Base-by-base conservation (phyloP, 2,888 invertebrate genomes). In the Oxytorus armatus region DNA sequence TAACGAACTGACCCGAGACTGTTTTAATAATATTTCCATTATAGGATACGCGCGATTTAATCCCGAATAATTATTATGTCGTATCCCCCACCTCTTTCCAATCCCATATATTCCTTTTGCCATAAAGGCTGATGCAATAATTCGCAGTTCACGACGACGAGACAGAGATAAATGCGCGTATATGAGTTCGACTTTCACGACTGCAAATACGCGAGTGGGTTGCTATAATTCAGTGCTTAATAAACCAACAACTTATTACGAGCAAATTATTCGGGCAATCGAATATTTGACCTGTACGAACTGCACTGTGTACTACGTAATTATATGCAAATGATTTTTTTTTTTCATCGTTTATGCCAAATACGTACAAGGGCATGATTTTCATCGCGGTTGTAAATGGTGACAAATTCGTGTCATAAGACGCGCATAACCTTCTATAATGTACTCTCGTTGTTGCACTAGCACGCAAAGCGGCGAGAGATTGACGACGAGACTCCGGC, bases 41-140 rank as follows among this genome's bases (percentile, higher is more conserved):
- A 21, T 25, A 10, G 29, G 18, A 57, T 66, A 70, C 23, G 36
- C 47, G 36, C 1, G 47, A 33, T 65, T 77, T 44, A 61, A 73
- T 68, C 49, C 44, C 29, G 18, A 78, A 51, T 78, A 73, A 69
- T 78, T 74, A 73, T 63, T 33, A 42, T 36, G 11, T 21, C 21
- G 49, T 61, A 53, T 68, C n/a, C 21, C 42, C 47, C 23, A 11
- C 2, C 25, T 8, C 14, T 25, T 33, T 36, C 51, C 25, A 68
- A 63, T 69, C 47, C 36, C 4, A 73, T 53, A 25, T 49, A 29
- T 69, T 74, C 36, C 55, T 29, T 74, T 63, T 55, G 49, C 63
- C 47, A 47, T 69, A 53, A 47, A 69, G 10, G 68, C 63, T 74
- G 79, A 79, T 61, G 79, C 74, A 74, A 79, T 69, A 61, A 68